Evolutionary conservation across 2,113 vertebrate genomes (phyloP).

Genomic region (Cairina moschata): DNA sequence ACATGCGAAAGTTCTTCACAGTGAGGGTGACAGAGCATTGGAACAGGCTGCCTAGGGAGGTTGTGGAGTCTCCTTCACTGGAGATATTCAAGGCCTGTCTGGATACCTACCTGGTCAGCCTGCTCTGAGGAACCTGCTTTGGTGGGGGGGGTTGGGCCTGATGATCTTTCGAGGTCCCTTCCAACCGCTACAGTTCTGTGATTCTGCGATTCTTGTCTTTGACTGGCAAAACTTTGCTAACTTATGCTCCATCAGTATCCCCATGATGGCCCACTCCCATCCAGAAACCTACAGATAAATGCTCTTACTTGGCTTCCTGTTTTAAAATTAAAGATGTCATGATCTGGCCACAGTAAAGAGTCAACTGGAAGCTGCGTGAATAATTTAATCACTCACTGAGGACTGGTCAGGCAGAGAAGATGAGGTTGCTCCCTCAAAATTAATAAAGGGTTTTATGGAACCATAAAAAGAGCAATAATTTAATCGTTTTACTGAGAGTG

Average conservation of each 20-base stretch:
- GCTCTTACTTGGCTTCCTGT: background rate
- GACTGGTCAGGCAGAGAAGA: constrained; percentile 43
- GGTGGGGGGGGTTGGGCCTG: too few species aligned
- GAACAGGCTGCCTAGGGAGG: too few species aligned
- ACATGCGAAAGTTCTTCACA: too few species aligned
- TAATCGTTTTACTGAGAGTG: constrained; percentile 64
- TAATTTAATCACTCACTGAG: constrained; percentile 65
- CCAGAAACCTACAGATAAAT: background rate
- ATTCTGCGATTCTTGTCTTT: too few species aligned
- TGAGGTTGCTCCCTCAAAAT: constrained; percentile 65
- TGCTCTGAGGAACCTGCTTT: too few species aligned
- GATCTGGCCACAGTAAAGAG: constrained; percentile 54
- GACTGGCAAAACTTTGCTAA: background rate
- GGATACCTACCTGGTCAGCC: too few species aligned
- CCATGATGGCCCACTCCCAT: fast-evolving
- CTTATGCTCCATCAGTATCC: fast-evolving
- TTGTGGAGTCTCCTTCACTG: too few species aligned
- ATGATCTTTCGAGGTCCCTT: too few species aligned
- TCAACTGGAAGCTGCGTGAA: constrained; percentile 64
- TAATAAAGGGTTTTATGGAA: constrained; percentile 79
- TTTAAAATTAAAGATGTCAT: background rate
- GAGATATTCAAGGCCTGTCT: too few species aligned
- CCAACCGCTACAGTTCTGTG: too few species aligned
- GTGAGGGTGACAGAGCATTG: too few species aligned
- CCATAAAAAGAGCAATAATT: constrained; percentile 76